Base-by-base conservation (phyloP, 2,888 invertebrate species). In the Dastarcus helophoroides region DNA sequence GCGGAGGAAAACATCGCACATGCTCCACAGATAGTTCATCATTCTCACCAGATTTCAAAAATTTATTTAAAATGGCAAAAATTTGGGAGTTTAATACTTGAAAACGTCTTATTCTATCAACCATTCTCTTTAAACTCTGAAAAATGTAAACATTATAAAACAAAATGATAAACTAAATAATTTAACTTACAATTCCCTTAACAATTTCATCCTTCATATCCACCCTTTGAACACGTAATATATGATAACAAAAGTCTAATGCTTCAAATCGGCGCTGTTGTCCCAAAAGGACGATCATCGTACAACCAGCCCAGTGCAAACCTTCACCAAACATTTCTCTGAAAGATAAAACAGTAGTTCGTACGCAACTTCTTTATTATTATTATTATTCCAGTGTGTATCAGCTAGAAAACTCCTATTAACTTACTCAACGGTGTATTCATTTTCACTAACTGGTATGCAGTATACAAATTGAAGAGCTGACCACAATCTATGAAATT, bases 81-180 rank as follows among this genome's bases (percentile, higher is more conserved):
- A 95, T 91, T 68, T 98, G 97, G 7, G 91, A 93, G 68, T 98
- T 98, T 33, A 98, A 69, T 38, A 98, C 93, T 66, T 98, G 97
- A 66, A 97, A 97, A 35, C 95, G 79, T 25, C 97, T 73, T 51
- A 98, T 93, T 40, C 97, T 75, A 63, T 98, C 97, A 37, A 94
- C 93, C 94, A 97, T 94, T 33, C 89, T 76, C 54, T 94, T 93
- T 44, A 97, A 65, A 43, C 83, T 84, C 91, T 94, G 58, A 47
- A 54, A 43, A 47, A 49, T 8, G 6, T 6, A 7, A 23, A 6
- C 7, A 8, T 23, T 23, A 23, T 17, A 17, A 17, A 17, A 17
- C 19, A 17, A 17, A 17, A 7, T 17, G n/a, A 17, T 6, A 17
- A 17, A 17, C n/a, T 7, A 17, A 17, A n/a, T n/a, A n/a, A n/a